Conservation (phyloP, 2,888 invertebrate genomes). For the Psylliodes chrysocephalus region DNA sequence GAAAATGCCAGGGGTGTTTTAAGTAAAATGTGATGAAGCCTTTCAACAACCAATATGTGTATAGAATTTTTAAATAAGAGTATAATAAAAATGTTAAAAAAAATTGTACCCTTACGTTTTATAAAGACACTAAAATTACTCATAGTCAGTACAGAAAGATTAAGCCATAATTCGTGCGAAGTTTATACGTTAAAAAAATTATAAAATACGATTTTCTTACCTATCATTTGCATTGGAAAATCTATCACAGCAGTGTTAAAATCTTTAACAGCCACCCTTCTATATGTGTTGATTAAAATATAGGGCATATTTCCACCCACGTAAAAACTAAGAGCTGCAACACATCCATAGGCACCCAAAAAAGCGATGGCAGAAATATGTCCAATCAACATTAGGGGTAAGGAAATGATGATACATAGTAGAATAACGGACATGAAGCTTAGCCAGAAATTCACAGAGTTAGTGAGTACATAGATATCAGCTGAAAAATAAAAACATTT, state of each 20-base stretch:
- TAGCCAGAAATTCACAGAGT: slow-evolving; percentile 73
- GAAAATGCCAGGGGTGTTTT: too few species aligned
- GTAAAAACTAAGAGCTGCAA: slow-evolving; percentile 73
- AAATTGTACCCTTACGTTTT: too few species aligned
- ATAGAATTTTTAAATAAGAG: too few species aligned
- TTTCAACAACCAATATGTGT: too few species aligned
- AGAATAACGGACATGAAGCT: slow-evolving; percentile 65
- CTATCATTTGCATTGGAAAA: slow-evolving; percentile 71
- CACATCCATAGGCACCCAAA: slow-evolving; percentile 73
- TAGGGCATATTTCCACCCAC: slow-evolving; percentile 74
- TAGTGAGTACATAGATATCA: slow-evolving; percentile 63
- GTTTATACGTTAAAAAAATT: too few species aligned
- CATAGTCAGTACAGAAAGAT: too few species aligned
- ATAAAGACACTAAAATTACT: too few species aligned
- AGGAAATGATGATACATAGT: slow-evolving; percentile 52
- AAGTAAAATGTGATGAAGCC: too few species aligned
- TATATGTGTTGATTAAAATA: slow-evolving; percentile 74
- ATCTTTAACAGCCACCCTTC: slow-evolving; percentile 70
- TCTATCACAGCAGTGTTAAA: slow-evolving; percentile 70
- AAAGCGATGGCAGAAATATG: slow-evolving; percentile 73
- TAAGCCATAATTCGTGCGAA: too few species aligned
- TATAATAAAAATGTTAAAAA: too few species aligned
- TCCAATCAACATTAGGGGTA: slow-evolving; percentile 66
- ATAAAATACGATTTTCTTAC: too few species aligned
- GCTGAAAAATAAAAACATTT: slow-evolving; percentile 64